Conservation (phyloP, 1,140 invertebrate genomes). For the Radopholus similis region DNA sequence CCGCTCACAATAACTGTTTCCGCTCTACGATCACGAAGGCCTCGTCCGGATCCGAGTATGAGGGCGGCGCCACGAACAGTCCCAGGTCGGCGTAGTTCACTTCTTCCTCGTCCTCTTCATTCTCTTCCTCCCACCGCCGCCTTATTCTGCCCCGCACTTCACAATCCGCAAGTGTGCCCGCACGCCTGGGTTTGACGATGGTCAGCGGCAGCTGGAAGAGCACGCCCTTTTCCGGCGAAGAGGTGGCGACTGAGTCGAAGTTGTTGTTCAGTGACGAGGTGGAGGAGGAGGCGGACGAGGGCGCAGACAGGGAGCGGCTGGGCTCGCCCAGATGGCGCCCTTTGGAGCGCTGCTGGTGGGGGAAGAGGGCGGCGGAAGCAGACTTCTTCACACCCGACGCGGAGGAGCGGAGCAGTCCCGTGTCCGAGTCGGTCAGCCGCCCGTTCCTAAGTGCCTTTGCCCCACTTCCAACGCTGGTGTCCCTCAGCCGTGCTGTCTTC, state of each 20-base stretch:
- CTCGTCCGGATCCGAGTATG: slow-evolving; percentile 34
- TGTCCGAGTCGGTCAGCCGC: too few species aligned
- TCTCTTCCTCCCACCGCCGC: not conserved
- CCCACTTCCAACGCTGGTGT: too few species aligned
- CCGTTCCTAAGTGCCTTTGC: too few species aligned
- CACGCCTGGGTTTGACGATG: not conserved
- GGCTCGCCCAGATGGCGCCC: too few species aligned
- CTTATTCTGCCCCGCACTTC: slow-evolving; percentile 2
- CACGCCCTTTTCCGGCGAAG: not conserved
- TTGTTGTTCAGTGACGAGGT: not conserved
- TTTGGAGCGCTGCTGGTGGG: not conserved
- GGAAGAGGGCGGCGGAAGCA: not conserved
- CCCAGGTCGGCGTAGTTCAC: slow-evolving; percentile 28
- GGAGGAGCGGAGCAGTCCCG: too few species aligned
- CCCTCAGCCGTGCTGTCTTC: not conserved
- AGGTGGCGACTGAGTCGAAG: not conserved
- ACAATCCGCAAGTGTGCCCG: not conserved
- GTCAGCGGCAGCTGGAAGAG: slow-evolving; percentile 7
- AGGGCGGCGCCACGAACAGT: slow-evolving; percentile 30
- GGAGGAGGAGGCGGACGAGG: not conserved
- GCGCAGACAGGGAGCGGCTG: not conserved
- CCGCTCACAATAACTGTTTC: slow-evolving; percentile 3
- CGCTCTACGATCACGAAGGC: slow-evolving; percentile 22
- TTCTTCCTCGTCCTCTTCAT: not conserved
- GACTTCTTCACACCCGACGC: not conserved